phyloP scores from a whole-genome alignment of 2,888 invertebrate genomes.

The Tetranychus truncatus region DNA sequence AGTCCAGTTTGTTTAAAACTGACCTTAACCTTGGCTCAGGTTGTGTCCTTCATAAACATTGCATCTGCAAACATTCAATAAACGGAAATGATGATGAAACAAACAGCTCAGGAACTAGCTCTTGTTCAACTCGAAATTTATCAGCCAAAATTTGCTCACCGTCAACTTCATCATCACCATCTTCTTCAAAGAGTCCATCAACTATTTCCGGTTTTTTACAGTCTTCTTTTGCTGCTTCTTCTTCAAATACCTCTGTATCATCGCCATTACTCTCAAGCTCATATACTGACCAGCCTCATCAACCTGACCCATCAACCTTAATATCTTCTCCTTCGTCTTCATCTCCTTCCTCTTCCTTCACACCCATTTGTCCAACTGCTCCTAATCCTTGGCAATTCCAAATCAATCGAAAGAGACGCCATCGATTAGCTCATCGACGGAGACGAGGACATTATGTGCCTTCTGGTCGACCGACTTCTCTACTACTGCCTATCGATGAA shows the following conservation, averaged over 20 bases:
- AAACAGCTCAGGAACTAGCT: not conserved
- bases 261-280: not conserved
- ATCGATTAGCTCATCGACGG: slow-evolving; percentile 18
- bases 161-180: not conserved
- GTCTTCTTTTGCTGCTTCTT: not conserved
- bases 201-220: not conserved
- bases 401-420: slow-evolving; percentile 17
- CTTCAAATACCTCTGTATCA: not conserved
- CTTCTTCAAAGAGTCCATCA: not conserved
- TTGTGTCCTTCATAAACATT: slow-evolving; percentile 19
- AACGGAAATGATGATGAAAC: slow-evolving; percentile 5
- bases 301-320: not conserved
- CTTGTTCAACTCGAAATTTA: not conserved
- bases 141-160: not conserved
- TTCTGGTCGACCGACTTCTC: slow-evolving; percentile 14
- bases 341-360: slow-evolving; percentile 5
- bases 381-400: slow-evolving; percentile 16
- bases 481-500: slow-evolving; percentile 17
- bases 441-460: slow-evolving; percentile 11
- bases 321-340: not conserved
- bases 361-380: not conserved
- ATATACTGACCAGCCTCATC: not conserved
- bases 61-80: not conserved
- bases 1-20: not conserved
- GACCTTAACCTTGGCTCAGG: slow-evolving; percentile 7